Conservation (phyloP, 1,140 invertebrate genomes). For the Aethina tumida region DNA sequence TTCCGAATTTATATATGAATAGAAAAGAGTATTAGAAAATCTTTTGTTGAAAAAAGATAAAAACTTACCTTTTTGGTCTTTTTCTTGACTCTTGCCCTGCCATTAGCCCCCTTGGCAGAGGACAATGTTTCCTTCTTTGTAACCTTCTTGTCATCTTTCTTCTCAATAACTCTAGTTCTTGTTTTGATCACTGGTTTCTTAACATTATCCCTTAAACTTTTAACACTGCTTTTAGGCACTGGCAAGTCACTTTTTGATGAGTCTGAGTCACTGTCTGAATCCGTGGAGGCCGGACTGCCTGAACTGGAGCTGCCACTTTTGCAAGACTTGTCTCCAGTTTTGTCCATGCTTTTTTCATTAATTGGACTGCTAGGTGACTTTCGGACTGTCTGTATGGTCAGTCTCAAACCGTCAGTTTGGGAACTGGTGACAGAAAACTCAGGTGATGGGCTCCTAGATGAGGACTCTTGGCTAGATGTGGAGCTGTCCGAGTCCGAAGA, state of each 20-base stretch:
- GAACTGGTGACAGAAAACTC: conserved; percentile 33
- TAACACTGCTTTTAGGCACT: conserved; percentile 8
- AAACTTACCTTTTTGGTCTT: too few relatives aligned
- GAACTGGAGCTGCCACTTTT: conserved; percentile 14
- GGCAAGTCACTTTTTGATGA: conserved; percentile 15
- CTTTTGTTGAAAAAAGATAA: too few relatives aligned
- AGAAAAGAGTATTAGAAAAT: too few relatives aligned
- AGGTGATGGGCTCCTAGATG: conserved; percentile 27
- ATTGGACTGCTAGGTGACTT: conserved; percentile 27
- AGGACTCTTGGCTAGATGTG: conserved; percentile 30
- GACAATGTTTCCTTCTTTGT: conserved; percentile 12
- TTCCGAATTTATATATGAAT: too few relatives aligned
- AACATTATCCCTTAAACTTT: conserved; percentile 20
- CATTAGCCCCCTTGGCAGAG: conserved; percentile 3
- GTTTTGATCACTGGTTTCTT: conserved; percentile 3
- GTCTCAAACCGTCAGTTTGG: conserved; percentile 30
- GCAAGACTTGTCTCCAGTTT: background rate
- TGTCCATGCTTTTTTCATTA: conserved; percentile 11
- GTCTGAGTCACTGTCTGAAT: conserved; percentile 30
- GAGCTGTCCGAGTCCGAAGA: conserved; percentile 34
- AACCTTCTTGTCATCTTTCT: conserved; percentile 13
- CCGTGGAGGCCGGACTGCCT: conserved; percentile 24
- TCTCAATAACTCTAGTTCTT: conserved; percentile 11
- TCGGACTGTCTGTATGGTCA: conserved; percentile 31
- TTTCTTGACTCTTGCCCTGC: background rate